phyloP scores from a whole-genome alignment of 1,140 invertebrate species.

The Piezodorus guildinii region DNA sequence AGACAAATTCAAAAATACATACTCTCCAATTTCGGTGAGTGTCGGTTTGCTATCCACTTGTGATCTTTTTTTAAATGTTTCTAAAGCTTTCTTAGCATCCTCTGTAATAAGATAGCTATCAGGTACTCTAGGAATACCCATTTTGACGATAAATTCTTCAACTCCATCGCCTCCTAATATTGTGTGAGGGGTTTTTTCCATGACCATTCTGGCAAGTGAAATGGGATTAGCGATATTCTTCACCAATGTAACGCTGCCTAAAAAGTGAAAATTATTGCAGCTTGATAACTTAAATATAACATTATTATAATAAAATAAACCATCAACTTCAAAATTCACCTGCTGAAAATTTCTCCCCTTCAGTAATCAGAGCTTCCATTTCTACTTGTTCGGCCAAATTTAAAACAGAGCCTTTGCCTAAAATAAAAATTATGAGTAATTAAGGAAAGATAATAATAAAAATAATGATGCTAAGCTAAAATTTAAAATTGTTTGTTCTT shows the following conservation, averaged over 20 bases:
- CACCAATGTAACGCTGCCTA: conserved; percentile 46
- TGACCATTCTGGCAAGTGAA: conserved; percentile 54
- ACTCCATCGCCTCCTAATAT: conserved; percentile 58
- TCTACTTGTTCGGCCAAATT: conserved; percentile 54
- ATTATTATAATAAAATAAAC: not conserved
- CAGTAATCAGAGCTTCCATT: conserved; percentile 68
- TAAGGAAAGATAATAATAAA: not conserved
- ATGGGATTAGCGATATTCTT: conserved; percentile 56
- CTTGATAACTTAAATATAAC: not conserved
- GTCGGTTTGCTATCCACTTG: conserved; percentile 32
- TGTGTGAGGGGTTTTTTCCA: conserved; percentile 63
- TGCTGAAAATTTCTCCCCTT: conserved; percentile 45
- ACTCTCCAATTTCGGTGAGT: conserved; percentile 40
- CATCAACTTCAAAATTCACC: conserved; percentile 32
- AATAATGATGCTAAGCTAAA: not conserved
- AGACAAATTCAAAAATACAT: not conserved
- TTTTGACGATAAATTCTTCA: conserved; percentile 50
- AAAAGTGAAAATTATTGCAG: not conserved
- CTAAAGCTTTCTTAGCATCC: conserved; percentile 44
- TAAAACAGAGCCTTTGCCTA: conserved; percentile 53
- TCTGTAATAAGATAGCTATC: conserved; percentile 53
- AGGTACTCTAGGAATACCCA: conserved; percentile 41
- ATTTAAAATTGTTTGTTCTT: too few species aligned
- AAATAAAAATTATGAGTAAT: conserved; percentile 5
- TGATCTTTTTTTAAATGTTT: conserved; percentile 39